Conservation (phyloP, 2,113 vertebrate genomes). For the Chloropsis hardwickii region DNA sequence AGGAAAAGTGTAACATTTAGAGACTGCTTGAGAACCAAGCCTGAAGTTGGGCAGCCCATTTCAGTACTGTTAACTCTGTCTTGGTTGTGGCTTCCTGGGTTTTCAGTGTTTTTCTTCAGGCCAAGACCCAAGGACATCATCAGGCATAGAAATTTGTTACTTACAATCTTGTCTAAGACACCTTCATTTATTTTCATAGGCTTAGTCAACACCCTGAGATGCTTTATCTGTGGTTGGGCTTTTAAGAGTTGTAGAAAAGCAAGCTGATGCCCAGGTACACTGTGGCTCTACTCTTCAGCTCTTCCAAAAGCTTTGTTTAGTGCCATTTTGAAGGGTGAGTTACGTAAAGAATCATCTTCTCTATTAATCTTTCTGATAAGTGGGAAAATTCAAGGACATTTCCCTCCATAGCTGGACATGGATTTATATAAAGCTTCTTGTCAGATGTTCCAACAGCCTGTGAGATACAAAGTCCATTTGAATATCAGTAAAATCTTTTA, state of each 20-base stretch:
- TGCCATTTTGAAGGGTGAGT: not conserved
- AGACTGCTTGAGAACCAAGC: not conserved
- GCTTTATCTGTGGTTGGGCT: not conserved
- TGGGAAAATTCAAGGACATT: not conserved
- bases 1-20: rapidly evolving
- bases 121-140: not conserved
- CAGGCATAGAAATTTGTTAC: not conserved
- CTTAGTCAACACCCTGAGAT: not conserved
- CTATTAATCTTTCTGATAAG: not conserved
- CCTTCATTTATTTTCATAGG: not conserved
- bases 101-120: not conserved
- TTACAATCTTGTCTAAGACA: not conserved
- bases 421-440: not conserved
- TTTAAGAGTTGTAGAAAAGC: not conserved
- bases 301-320: not conserved
- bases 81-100: not conserved
- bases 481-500: not conserved
- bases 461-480: not conserved
- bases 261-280: not conserved
- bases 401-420: not conserved
- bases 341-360: not conserved
- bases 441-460: not conserved
- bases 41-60: not conserved
- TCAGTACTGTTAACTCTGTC: not conserved
- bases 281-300: not conserved